These are phyloP conservation scores for Trissolcus basalis DNA, from an alignment of 1,140 invertebrate genomes.

Conservation along the genomic window DNA sequence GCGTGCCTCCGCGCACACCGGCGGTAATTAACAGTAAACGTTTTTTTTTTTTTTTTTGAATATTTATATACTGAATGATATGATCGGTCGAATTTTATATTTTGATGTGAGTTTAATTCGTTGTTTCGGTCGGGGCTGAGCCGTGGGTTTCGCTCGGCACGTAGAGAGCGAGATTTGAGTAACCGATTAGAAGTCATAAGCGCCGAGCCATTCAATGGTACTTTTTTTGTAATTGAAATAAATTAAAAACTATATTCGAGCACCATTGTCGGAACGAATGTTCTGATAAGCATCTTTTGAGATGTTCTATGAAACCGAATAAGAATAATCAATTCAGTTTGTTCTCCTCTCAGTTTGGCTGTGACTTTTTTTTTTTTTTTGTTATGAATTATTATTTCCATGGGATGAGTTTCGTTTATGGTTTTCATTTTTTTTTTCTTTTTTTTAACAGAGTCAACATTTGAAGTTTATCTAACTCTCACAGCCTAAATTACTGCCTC, in stretches of 20 bases:
- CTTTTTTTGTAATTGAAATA: too few relatives aligned
- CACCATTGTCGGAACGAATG: too few relatives aligned
- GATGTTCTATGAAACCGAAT: too few relatives aligned
- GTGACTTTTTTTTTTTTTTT: background rate
- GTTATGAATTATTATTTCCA: too few relatives aligned
- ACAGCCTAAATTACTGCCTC: slow-evolving; percentile 14
- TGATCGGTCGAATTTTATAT: background rate
- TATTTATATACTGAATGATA: slow-evolving; percentile 4
- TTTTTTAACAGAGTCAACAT: slow-evolving; percentile 1
- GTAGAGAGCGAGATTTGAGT: too few relatives aligned
- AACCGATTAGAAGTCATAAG: too few relatives aligned
- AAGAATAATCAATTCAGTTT: too few relatives aligned
- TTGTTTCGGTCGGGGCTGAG: background rate
- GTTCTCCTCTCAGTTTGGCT: too few relatives aligned
- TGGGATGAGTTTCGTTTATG: background rate
- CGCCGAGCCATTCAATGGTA: too few relatives aligned
- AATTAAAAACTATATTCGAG: too few relatives aligned
- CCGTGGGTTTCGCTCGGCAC: too few relatives aligned
- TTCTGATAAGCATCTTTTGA: too few relatives aligned
- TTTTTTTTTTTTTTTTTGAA: slow-evolving; percentile 44
- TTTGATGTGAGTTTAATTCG: background rate
- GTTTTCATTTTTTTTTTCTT: slow-evolving; percentile 12
- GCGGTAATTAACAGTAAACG: slow-evolving; percentile 34
- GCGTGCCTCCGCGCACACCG: background rate
- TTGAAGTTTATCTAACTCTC: slow-evolving; percentile 32